Evolutionary conservation across 1,140 invertebrate species (phyloP), one percentile per base, ranked within the genome.

Genomic region (Zophobas atratus): DNA sequence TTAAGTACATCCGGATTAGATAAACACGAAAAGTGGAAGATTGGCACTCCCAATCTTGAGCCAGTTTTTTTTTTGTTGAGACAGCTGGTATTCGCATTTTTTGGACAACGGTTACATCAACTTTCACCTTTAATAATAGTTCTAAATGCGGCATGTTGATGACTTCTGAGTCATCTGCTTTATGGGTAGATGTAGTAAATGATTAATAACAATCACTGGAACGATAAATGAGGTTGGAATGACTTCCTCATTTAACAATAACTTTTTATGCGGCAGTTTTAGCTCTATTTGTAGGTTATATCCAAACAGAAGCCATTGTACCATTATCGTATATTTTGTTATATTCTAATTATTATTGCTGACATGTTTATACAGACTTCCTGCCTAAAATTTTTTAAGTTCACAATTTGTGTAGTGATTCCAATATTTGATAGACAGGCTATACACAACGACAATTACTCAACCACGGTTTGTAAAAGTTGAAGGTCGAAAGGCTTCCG

Each of bases 401-500:
- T 20, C 20, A 20, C 20, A 20, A 20, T 20, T 20, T 20, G 20
- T 20, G 20, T 5, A 5, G 48, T 49, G 48, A 49, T 49, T 49
- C 8, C 48, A 51, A 51, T 20, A n/a, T 51, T 2, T 4, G 32
- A 51, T n/a, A 2, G 51, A n/a, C 20, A 20, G 51, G 3, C 20
- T 33, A 55, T 34, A 34, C 53, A 55, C 20, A 51, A 34, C 53
- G 60, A 36, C 39, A 67, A 67, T 67, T 67, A 51, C 20, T 51
- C n/a, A 2, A 51, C 20, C 4, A 20, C 41, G 33, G n/a, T 32
- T 6, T 67, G 39, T 67, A 48, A 67, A 3, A 5, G 39, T 33
- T 43, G 60, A 67, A 67, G 60, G 60, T 41, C 60, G 60, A 67
- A 43, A 43, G 39, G 60, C 60, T 67, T 67, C 60, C 60, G 60